A percentile compares a stretch with the other conserved stretches of the same genome.
phyloP scores from a whole-genome alignment of 2,797 vertebrate genomes.

The Petrocephalus schoutedeni region DNA sequence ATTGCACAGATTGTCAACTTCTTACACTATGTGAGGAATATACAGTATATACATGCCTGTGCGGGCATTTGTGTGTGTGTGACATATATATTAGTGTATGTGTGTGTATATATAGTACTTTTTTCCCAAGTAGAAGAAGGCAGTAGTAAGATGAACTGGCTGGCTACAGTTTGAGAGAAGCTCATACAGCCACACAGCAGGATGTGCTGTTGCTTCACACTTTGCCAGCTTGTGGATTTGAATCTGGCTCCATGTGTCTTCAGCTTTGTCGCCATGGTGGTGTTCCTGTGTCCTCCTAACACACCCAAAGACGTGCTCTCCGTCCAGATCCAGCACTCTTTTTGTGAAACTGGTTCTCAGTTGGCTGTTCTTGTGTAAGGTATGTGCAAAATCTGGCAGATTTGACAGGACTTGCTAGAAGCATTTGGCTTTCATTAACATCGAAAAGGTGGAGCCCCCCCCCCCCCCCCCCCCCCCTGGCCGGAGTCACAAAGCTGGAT shows the following conservation, averaged over 20 bases:
- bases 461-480: not conserved
- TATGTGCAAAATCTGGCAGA: not conserved
- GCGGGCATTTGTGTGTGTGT: not conserved
- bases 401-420: not conserved
- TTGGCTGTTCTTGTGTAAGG: not conserved
- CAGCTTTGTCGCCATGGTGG: not conserved
- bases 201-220: not conserved
- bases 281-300: not conserved
- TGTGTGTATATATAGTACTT: not conserved
- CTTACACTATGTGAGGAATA: not conserved
- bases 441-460: not conserved
- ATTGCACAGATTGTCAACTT: not conserved
- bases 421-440: not conserved
- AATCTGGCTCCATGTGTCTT: not conserved
- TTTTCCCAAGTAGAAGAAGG: not conserved
- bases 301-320: not conserved
- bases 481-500: not conserved
- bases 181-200: not conserved
- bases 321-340: not conserved
- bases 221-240: not conserved
- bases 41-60: not conserved
- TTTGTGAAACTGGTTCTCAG: not conserved
- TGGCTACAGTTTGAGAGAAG: not conserved
- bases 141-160: not conserved
- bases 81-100: too few relatives aligned